Conservation (phyloP, 2,113 vertebrate species). For the Centropus bengalensis region DNA sequence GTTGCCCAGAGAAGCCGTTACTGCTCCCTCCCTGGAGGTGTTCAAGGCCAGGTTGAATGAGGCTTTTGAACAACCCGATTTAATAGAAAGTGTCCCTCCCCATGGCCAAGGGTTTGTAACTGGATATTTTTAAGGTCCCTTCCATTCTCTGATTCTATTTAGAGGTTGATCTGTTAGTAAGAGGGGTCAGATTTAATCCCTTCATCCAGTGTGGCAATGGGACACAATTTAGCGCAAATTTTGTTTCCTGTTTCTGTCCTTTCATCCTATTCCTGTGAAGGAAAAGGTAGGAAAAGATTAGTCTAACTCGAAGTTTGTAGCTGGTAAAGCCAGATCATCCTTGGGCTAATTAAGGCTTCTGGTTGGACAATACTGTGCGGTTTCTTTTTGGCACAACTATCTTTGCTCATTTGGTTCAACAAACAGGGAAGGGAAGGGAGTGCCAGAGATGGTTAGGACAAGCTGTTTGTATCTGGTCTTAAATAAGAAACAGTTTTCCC, state of each 20-base stretch:
- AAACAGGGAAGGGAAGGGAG: neutral
- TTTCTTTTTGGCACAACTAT: neutral
- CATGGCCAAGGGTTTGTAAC: too few species aligned
- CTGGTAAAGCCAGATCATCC: neutral
- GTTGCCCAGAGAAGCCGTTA: too few species aligned
- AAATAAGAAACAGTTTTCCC: conserved; percentile 17
- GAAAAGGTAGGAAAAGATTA: neutral
- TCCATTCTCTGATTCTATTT: too few species aligned
- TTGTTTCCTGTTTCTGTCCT: neutral
- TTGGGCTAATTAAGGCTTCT: neutral
- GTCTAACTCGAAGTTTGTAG: neutral
- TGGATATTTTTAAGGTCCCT: too few species aligned
- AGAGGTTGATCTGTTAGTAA: neutral
- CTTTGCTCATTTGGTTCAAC: conserved; percentile 8
- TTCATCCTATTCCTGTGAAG: neutral
- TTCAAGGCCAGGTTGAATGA: too few species aligned
- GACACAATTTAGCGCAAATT: neutral
- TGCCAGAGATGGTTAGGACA: neutral
- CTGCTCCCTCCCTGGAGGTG: too few species aligned
- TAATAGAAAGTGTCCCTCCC: too few species aligned
- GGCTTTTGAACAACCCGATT: too few species aligned
- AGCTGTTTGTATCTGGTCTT: conserved; percentile 35
- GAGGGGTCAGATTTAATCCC: neutral
- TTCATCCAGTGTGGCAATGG: neutral
- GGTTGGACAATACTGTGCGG: neutral